Evolutionary conservation across 2,797 vertebrate genomes (phyloP).

Genomic region (Hoplostethus mediterraneus): DNA sequence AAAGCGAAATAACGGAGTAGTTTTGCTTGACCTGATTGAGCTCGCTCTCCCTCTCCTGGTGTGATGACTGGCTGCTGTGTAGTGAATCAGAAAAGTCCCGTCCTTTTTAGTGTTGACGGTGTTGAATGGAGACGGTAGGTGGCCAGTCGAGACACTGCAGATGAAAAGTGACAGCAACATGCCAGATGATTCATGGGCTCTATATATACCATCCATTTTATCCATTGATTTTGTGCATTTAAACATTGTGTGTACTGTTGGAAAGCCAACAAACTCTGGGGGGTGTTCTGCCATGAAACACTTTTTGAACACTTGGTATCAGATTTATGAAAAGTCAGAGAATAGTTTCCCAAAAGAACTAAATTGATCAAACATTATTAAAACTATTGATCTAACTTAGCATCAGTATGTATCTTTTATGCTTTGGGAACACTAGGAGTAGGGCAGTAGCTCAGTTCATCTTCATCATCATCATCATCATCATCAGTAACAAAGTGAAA

Average conservation of each 20-base stretch:
- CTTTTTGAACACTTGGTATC: too few relatives aligned
- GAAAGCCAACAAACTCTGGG: too few relatives aligned
- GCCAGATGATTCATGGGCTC: constrained; percentile 8
- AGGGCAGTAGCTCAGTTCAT: not conserved
- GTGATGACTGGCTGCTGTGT: too few relatives aligned
- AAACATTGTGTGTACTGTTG: too few relatives aligned
- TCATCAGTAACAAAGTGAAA: not conserved
- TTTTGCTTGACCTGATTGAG: constrained; percentile 40
- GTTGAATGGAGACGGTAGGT: constrained; percentile 32
- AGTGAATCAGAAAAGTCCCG: constrained; percentile 22
- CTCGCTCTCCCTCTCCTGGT: constrained; percentile 50
- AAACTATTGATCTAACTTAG: not conserved
- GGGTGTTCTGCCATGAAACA: too few relatives aligned
- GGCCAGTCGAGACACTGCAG: constrained; percentile 21
- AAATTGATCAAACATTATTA: not conserved
- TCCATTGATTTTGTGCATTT: not conserved
- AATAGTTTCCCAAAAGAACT: too few relatives aligned
- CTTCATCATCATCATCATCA: not conserved
- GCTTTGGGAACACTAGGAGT: not conserved
- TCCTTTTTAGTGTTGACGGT: constrained; percentile 46
- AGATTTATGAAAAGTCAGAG: too few relatives aligned
- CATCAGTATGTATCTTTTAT: not conserved
- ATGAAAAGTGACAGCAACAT: constrained; percentile 48
- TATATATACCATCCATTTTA: not conserved
- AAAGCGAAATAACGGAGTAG: constrained; percentile 30